Conservation (phyloP, 2,888 invertebrate species). For the Pogonocherus hispidulus region DNA sequence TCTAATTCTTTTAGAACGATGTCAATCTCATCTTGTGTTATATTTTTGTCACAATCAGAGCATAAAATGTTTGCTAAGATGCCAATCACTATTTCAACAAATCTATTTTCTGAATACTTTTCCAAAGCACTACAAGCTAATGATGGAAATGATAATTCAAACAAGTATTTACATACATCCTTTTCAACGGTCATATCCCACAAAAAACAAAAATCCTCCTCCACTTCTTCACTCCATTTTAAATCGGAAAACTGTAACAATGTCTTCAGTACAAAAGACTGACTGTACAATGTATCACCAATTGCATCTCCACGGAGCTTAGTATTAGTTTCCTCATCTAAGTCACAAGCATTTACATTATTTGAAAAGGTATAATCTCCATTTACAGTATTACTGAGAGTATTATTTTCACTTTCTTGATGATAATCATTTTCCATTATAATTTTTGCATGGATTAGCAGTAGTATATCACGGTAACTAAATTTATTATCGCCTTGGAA, state of each 20-base stretch:
- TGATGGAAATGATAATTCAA: constrained; percentile 78
- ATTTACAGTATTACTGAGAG: too few relatives aligned
- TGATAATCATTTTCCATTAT: background rate
- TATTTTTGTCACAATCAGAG: constrained; percentile 72
- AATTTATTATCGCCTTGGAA: too few relatives aligned
- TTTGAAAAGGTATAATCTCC: background rate
- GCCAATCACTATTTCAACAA: constrained; percentile 86
- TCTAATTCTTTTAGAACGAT: constrained; percentile 73
- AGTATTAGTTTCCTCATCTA: constrained; percentile 66
- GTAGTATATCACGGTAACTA: too few relatives aligned
- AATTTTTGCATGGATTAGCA: too few relatives aligned
- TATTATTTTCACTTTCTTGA: background rate
- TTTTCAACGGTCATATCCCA: constrained; percentile 90
- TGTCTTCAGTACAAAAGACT: constrained; percentile 80
- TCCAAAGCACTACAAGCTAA: constrained; percentile 74
- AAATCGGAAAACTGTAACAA: constrained; percentile 76
- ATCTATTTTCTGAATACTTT: constrained; percentile 72
- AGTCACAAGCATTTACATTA: constrained; percentile 54
- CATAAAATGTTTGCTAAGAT: constrained; percentile 87
- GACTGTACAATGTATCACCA: constrained; percentile 85
- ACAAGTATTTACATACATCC: constrained; percentile 80
- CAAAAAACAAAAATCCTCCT: constrained; percentile 81
- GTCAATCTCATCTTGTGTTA: constrained; percentile 72
- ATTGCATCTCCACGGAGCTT: constrained; percentile 82
- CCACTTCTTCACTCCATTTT: constrained; percentile 75